Conservation (phyloP, 2,888 invertebrate genomes). For the Cephus rjabovi region DNA sequence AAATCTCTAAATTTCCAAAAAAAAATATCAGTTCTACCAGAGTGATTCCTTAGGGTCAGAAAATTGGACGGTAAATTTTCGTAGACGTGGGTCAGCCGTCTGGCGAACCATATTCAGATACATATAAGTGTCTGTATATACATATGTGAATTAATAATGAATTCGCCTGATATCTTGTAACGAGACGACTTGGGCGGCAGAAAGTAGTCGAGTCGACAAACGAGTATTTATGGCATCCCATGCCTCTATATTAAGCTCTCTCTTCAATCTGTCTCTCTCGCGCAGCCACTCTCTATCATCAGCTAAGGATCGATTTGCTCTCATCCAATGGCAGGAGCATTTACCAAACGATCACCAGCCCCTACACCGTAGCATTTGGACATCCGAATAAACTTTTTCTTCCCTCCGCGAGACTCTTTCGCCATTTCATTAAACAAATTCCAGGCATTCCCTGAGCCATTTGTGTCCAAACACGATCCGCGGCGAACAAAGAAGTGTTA, state of each 20-base stretch:
- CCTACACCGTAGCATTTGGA: background rate
- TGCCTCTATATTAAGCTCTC: slow-evolving; percentile 48
- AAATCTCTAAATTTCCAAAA: slow-evolving; percentile 1
- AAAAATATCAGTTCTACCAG: slow-evolving; percentile 19
- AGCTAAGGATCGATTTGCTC: background rate
- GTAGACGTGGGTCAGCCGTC: background rate
- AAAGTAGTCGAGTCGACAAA: slow-evolving; percentile 45
- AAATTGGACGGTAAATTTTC: slow-evolving; percentile 29
- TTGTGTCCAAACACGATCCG: slow-evolving; percentile 39
- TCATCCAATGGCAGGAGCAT: background rate
- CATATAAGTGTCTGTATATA: background rate
- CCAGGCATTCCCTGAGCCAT: slow-evolving; percentile 34
- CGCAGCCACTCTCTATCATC: background rate
- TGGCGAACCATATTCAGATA: background rate
- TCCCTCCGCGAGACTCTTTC: background rate
- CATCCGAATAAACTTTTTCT: background rate
- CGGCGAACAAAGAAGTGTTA: slow-evolving; percentile 58
- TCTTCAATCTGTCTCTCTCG: background rate
- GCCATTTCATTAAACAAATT: slow-evolving; percentile 19
- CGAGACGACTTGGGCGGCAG: slow-evolving; percentile 23
- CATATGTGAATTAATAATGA: slow-evolving; percentile 33
- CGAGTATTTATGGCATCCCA: slow-evolving; percentile 57
- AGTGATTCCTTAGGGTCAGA: slow-evolving; percentile 30
- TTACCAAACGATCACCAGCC: background rate
- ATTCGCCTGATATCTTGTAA: slow-evolving; percentile 32